Conservation (phyloP, 2,113 vertebrate species). For the Glaucidium brasilianum region DNA sequence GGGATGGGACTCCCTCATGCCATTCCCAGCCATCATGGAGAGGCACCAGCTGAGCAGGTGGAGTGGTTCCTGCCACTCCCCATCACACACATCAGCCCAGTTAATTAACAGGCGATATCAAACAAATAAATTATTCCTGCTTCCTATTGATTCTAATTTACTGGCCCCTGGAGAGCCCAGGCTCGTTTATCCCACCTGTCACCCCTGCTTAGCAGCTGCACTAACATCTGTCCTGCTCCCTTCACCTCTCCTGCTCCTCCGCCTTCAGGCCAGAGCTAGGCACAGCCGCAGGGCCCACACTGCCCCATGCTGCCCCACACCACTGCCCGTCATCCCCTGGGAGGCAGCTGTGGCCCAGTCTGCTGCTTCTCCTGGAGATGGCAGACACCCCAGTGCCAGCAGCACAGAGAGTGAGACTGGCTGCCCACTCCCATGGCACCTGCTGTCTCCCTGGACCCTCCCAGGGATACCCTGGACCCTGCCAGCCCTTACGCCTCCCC, state of each 20-base stretch:
- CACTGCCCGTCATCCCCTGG: rapidly evolving
- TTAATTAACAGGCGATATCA: slow-evolving; percentile 54
- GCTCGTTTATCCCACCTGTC: slow-evolving; percentile 53
- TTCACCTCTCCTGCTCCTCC: background rate
- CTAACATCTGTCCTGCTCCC: slow-evolving; percentile 23
- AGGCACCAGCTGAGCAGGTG: background rate
- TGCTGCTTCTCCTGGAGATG: background rate
- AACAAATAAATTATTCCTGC: slow-evolving; percentile 66
- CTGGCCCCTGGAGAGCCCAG: slow-evolving; percentile 16
- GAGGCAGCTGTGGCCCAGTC: rapidly evolving
- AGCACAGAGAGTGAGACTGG: background rate
- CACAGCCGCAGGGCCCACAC: rapidly evolving
- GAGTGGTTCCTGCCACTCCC: background rate
- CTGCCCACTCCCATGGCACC: background rate
- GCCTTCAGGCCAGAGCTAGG: background rate
- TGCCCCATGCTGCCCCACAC: background rate
- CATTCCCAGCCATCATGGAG: background rate
- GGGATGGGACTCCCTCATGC: rapidly evolving
- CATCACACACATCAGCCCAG: slow-evolving; percentile 22
- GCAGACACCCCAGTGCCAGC: rapidly evolving
- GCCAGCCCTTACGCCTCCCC: background rate
- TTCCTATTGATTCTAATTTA: slow-evolving; percentile 64
- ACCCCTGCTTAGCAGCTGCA: slow-evolving; percentile 21
- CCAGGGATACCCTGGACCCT: background rate
- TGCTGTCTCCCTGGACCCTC: background rate